These are phyloP conservation scores for Microcebus tavaratra DNA, from an alignment of 2,113 vertebrate species.

Conservation along the genomic window DNA sequence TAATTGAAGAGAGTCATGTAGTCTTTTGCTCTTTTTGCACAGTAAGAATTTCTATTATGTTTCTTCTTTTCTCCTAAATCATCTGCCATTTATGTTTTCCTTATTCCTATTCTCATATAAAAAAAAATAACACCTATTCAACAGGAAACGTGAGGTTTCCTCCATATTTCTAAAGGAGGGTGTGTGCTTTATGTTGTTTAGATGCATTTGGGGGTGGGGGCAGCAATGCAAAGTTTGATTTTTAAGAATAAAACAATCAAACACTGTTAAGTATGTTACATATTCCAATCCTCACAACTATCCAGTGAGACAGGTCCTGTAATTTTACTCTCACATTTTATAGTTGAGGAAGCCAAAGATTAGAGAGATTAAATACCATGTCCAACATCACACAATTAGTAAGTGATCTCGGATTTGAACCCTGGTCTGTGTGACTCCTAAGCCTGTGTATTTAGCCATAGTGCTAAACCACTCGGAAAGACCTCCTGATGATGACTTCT, in stretches of 20 bases:
- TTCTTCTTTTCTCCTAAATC: not conserved
- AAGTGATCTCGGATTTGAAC: not conserved
- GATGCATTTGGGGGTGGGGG: not conserved
- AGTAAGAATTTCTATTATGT: not conserved
- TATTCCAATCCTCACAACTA: not conserved
- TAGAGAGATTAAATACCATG: not conserved
- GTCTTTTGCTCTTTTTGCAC: not conserved
- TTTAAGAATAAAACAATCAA: not conserved
- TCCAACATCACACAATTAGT: not conserved
- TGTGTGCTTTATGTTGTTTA: not conserved
- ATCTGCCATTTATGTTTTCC: not conserved
- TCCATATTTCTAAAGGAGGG: not conserved
- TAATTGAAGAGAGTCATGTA: not conserved
- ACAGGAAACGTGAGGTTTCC: not conserved
- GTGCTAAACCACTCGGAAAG: not conserved
- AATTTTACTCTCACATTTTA: not conserved
- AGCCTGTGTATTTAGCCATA: not conserved
- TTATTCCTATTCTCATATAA: not conserved
- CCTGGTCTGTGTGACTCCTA: not conserved
- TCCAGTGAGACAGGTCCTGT: not conserved
- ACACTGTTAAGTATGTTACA: not conserved
- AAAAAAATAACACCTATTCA: not conserved
- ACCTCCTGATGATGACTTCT: not conserved
- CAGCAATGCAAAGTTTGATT: not conserved
- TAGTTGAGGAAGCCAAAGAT: not conserved